Percentiles rank a stretch among this genome's conserved stretches.
phyloP scores from a whole-genome alignment of 2,888 invertebrate genomes.

The Scelioninae gen. 1 region DNA sequence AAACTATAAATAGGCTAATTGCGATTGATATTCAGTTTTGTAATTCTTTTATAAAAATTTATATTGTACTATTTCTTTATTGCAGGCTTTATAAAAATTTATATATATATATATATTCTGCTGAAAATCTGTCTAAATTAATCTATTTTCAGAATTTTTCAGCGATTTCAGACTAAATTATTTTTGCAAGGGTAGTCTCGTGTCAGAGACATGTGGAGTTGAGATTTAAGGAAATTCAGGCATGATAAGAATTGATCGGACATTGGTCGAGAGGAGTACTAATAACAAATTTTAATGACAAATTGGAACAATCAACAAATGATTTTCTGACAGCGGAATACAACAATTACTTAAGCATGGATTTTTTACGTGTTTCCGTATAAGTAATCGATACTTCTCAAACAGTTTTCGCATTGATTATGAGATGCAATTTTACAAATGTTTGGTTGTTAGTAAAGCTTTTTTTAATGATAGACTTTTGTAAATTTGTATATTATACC shows the following conservation, averaged over 20 bases:
- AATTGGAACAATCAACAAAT: constrained; percentile 14
- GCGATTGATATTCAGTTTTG: no score
- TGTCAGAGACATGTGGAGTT: constrained; percentile 14
- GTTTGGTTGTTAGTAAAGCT: constrained; percentile 10
- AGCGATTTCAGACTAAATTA: no score
- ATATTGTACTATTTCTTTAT: no score
- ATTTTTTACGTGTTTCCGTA: constrained; percentile 6
- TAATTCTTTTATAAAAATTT: no score
- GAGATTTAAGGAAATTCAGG: constrained; percentile 63
- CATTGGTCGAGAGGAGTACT: constrained; percentile 44
- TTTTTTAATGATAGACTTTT: constrained; percentile 29
- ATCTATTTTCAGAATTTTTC: no score
- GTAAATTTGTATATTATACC: constrained; percentile 49
- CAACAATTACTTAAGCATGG: constrained; percentile 46
- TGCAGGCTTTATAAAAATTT: no score
- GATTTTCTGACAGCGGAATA: constrained; percentile 13
- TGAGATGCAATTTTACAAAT: constrained; percentile 18
- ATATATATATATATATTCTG: no score
- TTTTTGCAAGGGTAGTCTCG: no score
- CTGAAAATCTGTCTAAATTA: no score
- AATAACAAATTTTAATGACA: background rate
- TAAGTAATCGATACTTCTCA: constrained; percentile 8
- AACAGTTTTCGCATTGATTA: background rate
- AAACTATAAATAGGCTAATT: no score
- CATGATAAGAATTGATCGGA: constrained; percentile 54